These are phyloP conservation scores for Diarsia rubi DNA, from an alignment of 2,888 invertebrate genomes.

Conservation along the genomic window DNA sequence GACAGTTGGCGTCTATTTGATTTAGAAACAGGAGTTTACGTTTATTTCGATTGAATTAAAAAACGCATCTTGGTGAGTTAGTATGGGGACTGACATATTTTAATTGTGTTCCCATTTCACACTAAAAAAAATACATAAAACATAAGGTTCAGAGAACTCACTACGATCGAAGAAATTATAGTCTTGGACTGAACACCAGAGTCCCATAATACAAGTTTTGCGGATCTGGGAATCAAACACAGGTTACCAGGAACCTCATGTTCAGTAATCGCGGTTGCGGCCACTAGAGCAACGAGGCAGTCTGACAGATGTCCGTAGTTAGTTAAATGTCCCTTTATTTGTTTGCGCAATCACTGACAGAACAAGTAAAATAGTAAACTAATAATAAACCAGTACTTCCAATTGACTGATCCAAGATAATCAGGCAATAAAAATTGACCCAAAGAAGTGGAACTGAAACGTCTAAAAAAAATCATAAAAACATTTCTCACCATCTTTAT, in stretches of 20 bases:
- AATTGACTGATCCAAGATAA: neutral
- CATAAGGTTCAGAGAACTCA: neutral
- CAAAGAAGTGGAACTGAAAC: neutral
- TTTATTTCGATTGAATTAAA: constrained; percentile 26
- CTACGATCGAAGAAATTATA: neutral
- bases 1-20: constrained; percentile 37
- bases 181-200: neutral
- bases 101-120: neutral
- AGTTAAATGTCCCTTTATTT: neutral
- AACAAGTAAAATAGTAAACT: neutral
- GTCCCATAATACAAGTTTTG: too few species aligned
- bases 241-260: too few species aligned
- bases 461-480: constrained; percentile 8
- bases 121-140: too few species aligned
- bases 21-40: neutral
- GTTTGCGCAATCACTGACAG: too few species aligned
- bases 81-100: accelerated
- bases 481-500: constrained; percentile 19
- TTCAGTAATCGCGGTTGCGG: too few species aligned
- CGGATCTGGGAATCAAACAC: too few species aligned
- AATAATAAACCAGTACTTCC: neutral
- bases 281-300: too few species aligned
- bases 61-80: neutral
- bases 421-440: neutral
- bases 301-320: neutral